These are phyloP conservation scores for Cosmia trapezina DNA, from an alignment of 2,888 invertebrate species.

Conservation along the genomic window DNA sequence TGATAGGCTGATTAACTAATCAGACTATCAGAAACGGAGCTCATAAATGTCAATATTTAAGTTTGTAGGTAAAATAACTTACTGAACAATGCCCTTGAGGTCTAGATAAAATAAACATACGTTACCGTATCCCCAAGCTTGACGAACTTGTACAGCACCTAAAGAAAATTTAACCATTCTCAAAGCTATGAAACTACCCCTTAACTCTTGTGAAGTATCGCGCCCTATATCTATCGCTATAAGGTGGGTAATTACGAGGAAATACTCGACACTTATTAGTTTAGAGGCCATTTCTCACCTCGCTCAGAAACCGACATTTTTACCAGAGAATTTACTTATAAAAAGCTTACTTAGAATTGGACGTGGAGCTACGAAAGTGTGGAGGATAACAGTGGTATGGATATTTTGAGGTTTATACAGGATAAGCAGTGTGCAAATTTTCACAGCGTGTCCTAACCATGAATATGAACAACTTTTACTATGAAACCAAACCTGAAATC, in stretches of 20 bases:
- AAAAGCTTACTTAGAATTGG: conserved; percentile 42
- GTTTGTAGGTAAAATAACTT: not conserved
- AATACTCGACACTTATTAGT: conserved; percentile 70
- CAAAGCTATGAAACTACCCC: conserved; percentile 9
- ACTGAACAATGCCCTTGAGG: not conserved
- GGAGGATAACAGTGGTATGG: too few relatives aligned
- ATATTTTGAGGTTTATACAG: too few relatives aligned
- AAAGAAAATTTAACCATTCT: not conserved
- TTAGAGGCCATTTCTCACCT: conserved; percentile 66
- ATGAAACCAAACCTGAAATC: too few relatives aligned
- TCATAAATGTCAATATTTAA: not conserved
- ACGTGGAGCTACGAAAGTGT: conserved; percentile 14
- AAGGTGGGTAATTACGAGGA: conserved; percentile 66
- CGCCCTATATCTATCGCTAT: conserved; percentile 63
- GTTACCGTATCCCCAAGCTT: too few relatives aligned
- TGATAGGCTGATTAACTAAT: not conserved
- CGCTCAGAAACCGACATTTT: conserved; percentile 63
- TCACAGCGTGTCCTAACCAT: too few relatives aligned
- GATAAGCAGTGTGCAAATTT: too few relatives aligned
- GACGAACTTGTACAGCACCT: not conserved
- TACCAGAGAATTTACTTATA: conserved; percentile 52
- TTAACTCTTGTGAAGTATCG: conserved; percentile 39
- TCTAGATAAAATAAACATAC: not conserved
- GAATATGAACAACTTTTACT: too few relatives aligned
- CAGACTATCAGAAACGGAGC: not conserved